These are phyloP conservation scores for Reinhardtius hippoglossoides DNA, from an alignment of 2,113 vertebrate species.

Conservation along the genomic window DNA sequence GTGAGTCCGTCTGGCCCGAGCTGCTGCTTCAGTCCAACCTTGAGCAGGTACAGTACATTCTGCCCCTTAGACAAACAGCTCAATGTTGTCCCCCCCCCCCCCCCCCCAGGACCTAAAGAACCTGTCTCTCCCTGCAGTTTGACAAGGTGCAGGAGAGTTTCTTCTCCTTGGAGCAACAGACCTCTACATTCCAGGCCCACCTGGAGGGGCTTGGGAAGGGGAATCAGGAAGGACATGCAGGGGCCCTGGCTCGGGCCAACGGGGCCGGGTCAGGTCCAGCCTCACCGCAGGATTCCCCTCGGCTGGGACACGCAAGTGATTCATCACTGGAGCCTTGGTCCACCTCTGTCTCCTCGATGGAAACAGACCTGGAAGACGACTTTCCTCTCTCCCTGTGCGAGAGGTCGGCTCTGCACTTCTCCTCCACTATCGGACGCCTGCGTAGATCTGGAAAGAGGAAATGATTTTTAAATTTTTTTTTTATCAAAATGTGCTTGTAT, in stretches of 20 bases:
- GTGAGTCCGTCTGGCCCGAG: slow-evolving; percentile 77
- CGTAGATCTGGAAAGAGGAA: slow-evolving; percentile 56
- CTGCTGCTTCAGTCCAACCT: slow-evolving; percentile 79
- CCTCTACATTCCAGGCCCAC: slow-evolving; percentile 78
- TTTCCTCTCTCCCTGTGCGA: slow-evolving; percentile 25
- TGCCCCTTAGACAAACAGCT: slow-evolving; percentile 7
- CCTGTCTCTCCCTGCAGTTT: slow-evolving; percentile 68
- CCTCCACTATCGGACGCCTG: slow-evolving; percentile 53
- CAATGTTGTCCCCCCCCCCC: not conserved
- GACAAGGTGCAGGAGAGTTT: slow-evolving; percentile 77
- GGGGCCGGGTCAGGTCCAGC: not conserved
- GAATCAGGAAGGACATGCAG: not conserved
- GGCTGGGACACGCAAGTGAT: not conserved
- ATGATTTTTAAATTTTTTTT: slow-evolving; percentile 24
- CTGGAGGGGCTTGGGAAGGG: slow-evolving; percentile 71
- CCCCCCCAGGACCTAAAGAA: slow-evolving; percentile 3
- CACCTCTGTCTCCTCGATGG: not conserved
- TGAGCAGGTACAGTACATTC: slow-evolving; percentile 73
- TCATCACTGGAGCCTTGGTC: not conserved
- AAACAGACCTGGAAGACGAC: slow-evolving; percentile 6
- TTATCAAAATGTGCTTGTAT: not conserved
- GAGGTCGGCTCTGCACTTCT: slow-evolving; percentile 45
- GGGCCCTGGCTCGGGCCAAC: not conserved
- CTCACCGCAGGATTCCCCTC: not conserved
- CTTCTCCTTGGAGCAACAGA: slow-evolving; percentile 77